Evolutionary conservation across 2,113 vertebrate genomes (phyloP).

Genomic region (Chaetodon trifascialis): DNA sequence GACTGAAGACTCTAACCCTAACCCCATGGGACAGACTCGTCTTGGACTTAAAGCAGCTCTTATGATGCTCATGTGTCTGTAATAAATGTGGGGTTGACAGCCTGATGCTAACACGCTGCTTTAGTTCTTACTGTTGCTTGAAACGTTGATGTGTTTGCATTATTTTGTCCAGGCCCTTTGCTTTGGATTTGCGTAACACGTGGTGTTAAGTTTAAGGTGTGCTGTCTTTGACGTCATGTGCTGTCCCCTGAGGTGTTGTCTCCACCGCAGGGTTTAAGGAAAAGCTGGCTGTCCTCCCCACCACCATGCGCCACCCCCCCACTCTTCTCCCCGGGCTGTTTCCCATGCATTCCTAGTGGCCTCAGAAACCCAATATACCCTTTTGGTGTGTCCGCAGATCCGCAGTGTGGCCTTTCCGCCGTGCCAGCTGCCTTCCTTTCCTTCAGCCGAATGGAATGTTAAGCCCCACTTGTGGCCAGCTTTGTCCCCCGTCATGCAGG

Average conservation of each 20-base stretch:
- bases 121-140: no score
- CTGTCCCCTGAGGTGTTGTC: background rate
- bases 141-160: background rate
- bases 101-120: no score
- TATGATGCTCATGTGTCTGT: no score
- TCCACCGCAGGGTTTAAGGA: background rate
- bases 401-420: constrained; percentile 45
- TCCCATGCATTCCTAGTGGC: constrained; percentile 75
- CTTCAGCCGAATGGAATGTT: constrained; percentile 77
- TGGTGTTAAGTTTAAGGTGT: background rate
- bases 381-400: constrained; percentile 46
- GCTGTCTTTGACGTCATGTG: background rate
- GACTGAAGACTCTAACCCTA: no score
- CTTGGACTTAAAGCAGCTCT: no score
- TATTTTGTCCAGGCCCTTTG: background rate
- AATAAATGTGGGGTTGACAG: no score
- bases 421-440: constrained; percentile 66
- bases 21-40: no score
- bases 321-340: constrained; percentile 22
- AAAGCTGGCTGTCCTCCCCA: background rate
- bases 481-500: constrained; percentile 59
- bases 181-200: background rate
- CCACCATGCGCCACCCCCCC: background rate
- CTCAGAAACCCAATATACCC: constrained; percentile 62
- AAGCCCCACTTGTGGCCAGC: constrained; percentile 75